Conservation (phyloP, 2,113 vertebrate species). For the Desmodus rotundus region DNA sequence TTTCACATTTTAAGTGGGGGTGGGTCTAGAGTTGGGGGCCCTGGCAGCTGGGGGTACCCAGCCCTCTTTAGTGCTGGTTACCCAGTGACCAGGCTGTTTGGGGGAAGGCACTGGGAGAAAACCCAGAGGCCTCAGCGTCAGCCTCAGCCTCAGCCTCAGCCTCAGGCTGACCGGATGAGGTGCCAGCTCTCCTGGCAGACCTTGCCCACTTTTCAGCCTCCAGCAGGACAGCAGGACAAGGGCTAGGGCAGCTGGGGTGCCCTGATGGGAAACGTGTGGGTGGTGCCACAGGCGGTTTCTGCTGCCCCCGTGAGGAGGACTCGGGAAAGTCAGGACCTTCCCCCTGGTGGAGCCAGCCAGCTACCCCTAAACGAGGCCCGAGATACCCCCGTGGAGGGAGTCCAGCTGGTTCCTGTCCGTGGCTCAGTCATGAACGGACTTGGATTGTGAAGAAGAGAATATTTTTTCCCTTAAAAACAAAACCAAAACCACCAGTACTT, state of each 20-base stretch:
- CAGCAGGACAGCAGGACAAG: background rate
- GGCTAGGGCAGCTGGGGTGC: background rate
- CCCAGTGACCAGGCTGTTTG: background rate
- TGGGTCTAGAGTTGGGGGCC: background rate
- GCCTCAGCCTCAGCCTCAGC: too few species aligned
- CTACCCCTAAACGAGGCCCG: background rate
- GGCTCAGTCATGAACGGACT: background rate
- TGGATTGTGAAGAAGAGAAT: background rate
- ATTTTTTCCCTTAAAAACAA: background rate
- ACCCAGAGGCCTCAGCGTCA: background rate
- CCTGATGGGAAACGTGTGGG: background rate
- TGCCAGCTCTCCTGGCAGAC: background rate
- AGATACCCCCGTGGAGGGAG: background rate
- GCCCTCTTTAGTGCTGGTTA: background rate
- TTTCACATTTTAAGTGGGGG: background rate
- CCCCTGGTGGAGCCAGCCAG: background rate
- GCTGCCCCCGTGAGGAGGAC: conserved; percentile 78
- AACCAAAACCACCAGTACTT: background rate
- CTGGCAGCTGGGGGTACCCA: too few species aligned
- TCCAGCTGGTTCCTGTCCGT: background rate
- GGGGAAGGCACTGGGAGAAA: background rate
- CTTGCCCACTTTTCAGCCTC: background rate
- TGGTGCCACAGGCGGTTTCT: conserved; percentile 35
- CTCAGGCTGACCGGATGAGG: background rate
- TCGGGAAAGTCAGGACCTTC: conserved; percentile 20